Conservation (phyloP, 2,888 invertebrate genomes). For the Rhagium mordax region DNA sequence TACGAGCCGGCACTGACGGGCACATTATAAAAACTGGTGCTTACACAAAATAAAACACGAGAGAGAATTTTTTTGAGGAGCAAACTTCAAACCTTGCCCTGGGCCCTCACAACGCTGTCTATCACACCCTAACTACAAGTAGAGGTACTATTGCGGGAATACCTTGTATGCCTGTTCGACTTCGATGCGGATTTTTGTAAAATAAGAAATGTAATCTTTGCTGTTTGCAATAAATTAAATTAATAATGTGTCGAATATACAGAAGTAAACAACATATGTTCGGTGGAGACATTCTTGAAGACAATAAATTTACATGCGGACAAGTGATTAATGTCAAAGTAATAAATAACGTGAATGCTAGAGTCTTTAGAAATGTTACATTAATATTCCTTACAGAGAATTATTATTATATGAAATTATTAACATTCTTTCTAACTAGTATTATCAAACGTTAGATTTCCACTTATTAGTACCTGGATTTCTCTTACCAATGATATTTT, state of each 20-base stretch:
- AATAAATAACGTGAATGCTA: conserved; percentile 54
- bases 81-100: too few relatives aligned
- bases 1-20: too few relatives aligned
- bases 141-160: neutral
- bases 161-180: too few relatives aligned
- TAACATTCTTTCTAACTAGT: conserved; percentile 43
- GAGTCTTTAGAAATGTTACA: conserved; percentile 55
- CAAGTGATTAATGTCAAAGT: conserved; percentile 59
- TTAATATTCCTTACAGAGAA: conserved; percentile 55
- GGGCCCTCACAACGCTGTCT: too few relatives aligned
- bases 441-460: conserved; percentile 14
- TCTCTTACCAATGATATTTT: too few relatives aligned
- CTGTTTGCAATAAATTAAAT: conserved; percentile 31
- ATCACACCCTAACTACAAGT: too few relatives aligned
- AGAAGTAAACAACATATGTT: conserved; percentile 33
- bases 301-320: conserved; percentile 54
- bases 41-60: too few relatives aligned
- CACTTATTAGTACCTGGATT: too few relatives aligned
- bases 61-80: too few relatives aligned
- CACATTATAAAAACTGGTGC: too few relatives aligned
- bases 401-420: conserved; percentile 59
- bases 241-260: conserved; percentile 39
- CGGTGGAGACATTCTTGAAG: conserved; percentile 43
- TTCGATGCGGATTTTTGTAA: too few relatives aligned
- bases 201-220: conserved; percentile 10